Base-by-base conservation (phyloP, 2,797 vertebrate species). In the Periparus ater region DNA sequence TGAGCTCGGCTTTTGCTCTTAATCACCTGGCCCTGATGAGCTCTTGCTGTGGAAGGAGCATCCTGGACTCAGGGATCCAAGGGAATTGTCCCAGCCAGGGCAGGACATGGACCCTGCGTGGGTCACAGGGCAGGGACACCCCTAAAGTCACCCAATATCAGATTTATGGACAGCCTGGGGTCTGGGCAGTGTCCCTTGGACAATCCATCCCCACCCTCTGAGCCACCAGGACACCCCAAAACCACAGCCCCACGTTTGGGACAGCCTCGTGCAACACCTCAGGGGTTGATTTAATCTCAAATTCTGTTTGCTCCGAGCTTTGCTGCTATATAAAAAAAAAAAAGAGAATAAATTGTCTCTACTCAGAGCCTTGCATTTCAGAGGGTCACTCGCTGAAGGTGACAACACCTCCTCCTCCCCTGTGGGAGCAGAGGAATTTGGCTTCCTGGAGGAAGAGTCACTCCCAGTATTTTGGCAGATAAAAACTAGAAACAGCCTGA, bases 91-190 rank as follows among this genome's bases (percentile, higher is more conserved):
- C 6, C n/a, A 61, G 47, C 9, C 9, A 4, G 7, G 30, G 78
- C 72, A 47, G 47, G 34, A 51, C 44, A 26, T 2, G 0, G 0
- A 7, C 3, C 8, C 9, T 4, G 18, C 1, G 7, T 8, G 36
- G 19, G n/a, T n/a, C 12, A 44, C 18, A 6, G 17, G 42, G 42
- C 66, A 45, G 19, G 0, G 40, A 29, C 14, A 34, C 10, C 23
- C 51, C 66, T 17, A 13, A 40, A 40, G 13, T 40, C 38, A 40
- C 38, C 38, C 13, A 40, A 40, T 40, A 40, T 4, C 38, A 40
- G 38, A 8, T 45, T 12, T 25, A 57, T 22, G 55, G n/a, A 4
- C 23, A 51, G 5, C 6, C 13, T 13, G n/a, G n/a, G 45, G 26
- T 2, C 42, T 48, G 42, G 19, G n/a, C 12, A 4, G 8, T 57